Percentiles rank a stretch among this genome's conserved stretches.
These are phyloP conservation scores for Lepidochitona cinerea DNA, from an alignment of 2,888 invertebrate genomes.

Conservation along the genomic window DNA sequence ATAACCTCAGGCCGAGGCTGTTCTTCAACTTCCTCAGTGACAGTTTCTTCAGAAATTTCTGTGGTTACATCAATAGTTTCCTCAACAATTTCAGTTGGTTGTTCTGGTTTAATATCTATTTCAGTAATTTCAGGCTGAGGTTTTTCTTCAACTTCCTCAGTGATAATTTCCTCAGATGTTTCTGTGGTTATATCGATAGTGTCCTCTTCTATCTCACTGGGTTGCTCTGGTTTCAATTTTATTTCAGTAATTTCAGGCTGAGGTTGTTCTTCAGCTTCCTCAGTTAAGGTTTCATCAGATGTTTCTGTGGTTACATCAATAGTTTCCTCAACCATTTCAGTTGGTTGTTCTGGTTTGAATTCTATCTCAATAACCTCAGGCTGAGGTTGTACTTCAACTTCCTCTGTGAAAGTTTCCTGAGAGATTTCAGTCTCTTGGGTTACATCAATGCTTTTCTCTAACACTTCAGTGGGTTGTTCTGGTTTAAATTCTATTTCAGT, in stretches of 20 bases:
- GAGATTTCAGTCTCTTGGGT: conserved; percentile 28
- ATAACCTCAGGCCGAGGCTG: neutral
- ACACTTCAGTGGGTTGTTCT: too few relatives aligned
- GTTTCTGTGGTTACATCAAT: neutral
- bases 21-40: neutral
- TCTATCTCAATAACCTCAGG: neutral
- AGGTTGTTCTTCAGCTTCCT: neutral
- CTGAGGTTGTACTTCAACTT: neutral
- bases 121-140: neutral
- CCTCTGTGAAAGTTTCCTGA: neutral
- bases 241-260: neutral
- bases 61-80: neutral
- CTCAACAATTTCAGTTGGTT: neutral
- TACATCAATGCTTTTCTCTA: conserved; percentile 5
- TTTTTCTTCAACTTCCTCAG: neutral
- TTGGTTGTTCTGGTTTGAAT: neutral
- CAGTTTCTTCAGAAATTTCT: neutral
- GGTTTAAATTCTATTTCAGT: neutral
- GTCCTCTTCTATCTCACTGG: too few relatives aligned
- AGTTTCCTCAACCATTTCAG: neutral
- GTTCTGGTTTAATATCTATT: neutral
- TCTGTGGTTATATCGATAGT: too few relatives aligned
- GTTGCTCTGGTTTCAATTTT: neutral
- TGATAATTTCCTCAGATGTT: neutral
- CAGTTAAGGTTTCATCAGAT: neutral